Evolutionary conservation across 2,888 invertebrate genomes (phyloP).

Genomic region (Tanypteryx hageni): DNA sequence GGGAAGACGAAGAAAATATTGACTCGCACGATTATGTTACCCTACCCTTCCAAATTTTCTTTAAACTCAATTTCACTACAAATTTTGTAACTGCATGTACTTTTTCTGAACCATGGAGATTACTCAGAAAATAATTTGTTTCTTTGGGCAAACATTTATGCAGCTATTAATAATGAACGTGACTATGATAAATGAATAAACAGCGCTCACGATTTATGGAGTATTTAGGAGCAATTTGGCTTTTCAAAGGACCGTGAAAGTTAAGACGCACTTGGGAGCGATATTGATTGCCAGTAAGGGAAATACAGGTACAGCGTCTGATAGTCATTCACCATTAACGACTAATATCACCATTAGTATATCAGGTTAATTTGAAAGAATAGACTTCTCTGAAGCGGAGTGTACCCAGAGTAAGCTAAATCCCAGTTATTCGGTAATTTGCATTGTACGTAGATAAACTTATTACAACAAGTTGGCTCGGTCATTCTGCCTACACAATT

Average conservation of each 20-base stretch:
- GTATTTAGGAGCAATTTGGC: no score
- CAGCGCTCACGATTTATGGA: no score
- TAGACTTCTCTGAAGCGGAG: not conserved
- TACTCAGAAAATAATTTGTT: not conserved
- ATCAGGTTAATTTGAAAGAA: slow-evolving; percentile 18
- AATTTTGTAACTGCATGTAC: no score
- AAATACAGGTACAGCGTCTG: slow-evolving; percentile 19
- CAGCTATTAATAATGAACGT: not conserved
- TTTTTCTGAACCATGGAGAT: no score
- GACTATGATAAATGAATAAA: not conserved
- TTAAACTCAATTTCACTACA: no score
- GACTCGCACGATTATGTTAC: not conserved
- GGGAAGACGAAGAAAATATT: not conserved
- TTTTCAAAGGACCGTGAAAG: no score
- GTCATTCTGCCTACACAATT: not conserved
- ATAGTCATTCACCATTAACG: not conserved
- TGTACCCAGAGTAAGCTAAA: not conserved
- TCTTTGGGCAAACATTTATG: not conserved
- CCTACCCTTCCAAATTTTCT: no score
- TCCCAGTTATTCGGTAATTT: not conserved
- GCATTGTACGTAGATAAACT: not conserved
- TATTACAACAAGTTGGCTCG: not conserved
- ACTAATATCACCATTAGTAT: not conserved
- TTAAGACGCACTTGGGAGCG: not conserved
- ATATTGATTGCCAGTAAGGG: not conserved